A percentile compares a stretch with the other conserved stretches of the same genome.
phyloP scores from a whole-genome alignment of 2,113 vertebrate genomes.

The Corapipo altera region DNA sequence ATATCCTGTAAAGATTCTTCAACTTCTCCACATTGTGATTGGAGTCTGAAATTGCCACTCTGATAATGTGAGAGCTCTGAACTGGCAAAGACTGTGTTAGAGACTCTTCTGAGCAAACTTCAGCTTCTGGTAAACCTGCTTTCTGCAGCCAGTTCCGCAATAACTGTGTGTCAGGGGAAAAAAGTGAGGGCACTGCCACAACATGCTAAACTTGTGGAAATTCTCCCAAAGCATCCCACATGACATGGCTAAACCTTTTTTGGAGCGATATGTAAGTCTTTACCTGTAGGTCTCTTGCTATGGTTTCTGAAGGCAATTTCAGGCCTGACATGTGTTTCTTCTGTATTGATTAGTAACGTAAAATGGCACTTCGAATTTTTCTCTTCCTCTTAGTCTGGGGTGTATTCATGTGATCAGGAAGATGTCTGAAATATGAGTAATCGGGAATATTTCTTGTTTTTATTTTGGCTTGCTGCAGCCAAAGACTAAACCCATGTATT shows the following conservation, averaged over 20 bases:
- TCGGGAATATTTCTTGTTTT: not conserved
- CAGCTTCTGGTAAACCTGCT: not conserved
- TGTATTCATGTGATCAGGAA: not conserved
- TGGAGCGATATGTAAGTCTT: not conserved
- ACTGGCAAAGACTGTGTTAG: not conserved
- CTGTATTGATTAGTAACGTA: not conserved
- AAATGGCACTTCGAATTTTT: not conserved
- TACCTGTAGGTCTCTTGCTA: not conserved
- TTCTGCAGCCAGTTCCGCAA: not conserved
- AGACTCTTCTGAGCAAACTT: not conserved
- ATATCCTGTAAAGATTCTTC: not conserved
- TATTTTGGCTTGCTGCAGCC: not conserved
- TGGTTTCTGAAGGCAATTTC: not conserved
- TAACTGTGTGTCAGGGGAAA: not conserved
- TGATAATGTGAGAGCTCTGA: not conserved
- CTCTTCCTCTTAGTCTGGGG: not conserved
- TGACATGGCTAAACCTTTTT: not conserved
- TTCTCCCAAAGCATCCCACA: rapidly evolving
- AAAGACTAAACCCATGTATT: not conserved
- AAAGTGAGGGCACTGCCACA: not conserved
- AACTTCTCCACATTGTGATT: not conserved
- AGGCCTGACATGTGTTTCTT: not conserved
- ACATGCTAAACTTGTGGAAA: not conserved
- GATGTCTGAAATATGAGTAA: not conserved
- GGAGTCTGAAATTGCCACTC: not conserved